phyloP scores from a whole-genome alignment of 2,888 invertebrate species.

The Byasa hedistus region DNA sequence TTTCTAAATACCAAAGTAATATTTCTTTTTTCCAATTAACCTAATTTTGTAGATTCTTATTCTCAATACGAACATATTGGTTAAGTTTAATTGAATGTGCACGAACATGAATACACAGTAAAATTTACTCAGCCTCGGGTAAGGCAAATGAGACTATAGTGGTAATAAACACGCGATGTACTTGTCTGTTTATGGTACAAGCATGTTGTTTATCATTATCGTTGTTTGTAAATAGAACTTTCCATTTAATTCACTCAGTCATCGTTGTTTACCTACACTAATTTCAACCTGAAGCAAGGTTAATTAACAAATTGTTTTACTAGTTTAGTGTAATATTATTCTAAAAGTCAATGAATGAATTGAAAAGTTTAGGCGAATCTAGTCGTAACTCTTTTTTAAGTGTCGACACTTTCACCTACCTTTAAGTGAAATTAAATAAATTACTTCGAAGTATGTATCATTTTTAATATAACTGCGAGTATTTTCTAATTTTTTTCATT shows the following conservation, averaged over 20 bases:
- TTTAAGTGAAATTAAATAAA: neutral
- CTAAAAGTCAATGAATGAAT: no score
- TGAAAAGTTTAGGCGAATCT: no score
- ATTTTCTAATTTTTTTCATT: no score
- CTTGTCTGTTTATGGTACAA: neutral
- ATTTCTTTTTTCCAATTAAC: no score
- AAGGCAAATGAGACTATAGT: constrained; percentile 1
- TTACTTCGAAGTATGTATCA: no score
- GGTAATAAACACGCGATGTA: constrained; percentile 22
- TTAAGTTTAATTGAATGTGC: neutral
- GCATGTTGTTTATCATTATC: neutral
- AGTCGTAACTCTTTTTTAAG: neutral
- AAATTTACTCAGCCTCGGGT: neutral
- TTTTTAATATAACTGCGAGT: no score
- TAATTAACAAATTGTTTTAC: neutral
- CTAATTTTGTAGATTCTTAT: no score
- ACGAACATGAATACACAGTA: neutral
- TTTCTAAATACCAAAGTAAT: no score
- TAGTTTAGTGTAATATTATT: neutral
- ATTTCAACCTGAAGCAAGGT: neutral
- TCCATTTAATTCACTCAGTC: constrained; percentile 11
- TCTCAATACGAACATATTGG: neutral
- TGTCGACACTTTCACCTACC: neutral
- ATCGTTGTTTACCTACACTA: constrained; percentile 4
- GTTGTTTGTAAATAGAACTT: constrained; percentile 7